Conservation (phyloP, 2,888 invertebrate genomes). For the Habrosyne pyritoides region DNA sequence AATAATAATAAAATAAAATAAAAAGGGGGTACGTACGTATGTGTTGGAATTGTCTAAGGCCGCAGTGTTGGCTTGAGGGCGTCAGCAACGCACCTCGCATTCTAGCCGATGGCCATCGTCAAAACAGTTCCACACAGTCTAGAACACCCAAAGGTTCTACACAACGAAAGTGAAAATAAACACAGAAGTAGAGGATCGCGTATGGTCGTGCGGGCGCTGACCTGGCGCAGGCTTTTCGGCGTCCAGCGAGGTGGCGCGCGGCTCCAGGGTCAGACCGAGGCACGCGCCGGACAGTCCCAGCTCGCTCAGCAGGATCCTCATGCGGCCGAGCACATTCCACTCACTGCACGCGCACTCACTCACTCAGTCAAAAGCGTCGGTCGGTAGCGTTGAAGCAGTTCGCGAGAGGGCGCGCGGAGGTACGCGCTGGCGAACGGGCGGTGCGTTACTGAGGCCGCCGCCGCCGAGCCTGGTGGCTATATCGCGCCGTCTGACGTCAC, state of each 20-base stretch:
- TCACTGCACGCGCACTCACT: slow-evolving; percentile 82
- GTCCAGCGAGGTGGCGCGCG: slow-evolving; percentile 77
- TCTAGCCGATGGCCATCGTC: slow-evolving; percentile 82
- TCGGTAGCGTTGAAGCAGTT: slow-evolving; percentile 57
- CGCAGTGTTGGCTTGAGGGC: slow-evolving; percentile 79
- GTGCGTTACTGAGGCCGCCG: slow-evolving; percentile 84
- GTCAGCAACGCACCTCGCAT: slow-evolving; percentile 83
- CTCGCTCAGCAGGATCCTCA: slow-evolving; percentile 84
- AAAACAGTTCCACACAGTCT: slow-evolving; percentile 80
- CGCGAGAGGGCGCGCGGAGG: slow-evolving; percentile 71
- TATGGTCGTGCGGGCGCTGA: slow-evolving; percentile 79
- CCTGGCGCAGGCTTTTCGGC: slow-evolving; percentile 80
- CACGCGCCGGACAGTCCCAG: slow-evolving; percentile 82
- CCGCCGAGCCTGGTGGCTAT: slow-evolving; percentile 81
- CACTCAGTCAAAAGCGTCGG: slow-evolving; percentile 56
- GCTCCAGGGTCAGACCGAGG: slow-evolving; percentile 82
- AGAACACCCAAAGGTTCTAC: slow-evolving; percentile 80
- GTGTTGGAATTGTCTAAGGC: slow-evolving; percentile 77
- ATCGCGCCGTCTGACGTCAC: slow-evolving; percentile 82
- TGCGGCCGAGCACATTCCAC: slow-evolving; percentile 82
- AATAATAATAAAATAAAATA: slow-evolving; percentile 54
- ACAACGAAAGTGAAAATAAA: slow-evolving; percentile 83
- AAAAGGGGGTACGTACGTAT: slow-evolving; percentile 79
- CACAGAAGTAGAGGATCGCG: slow-evolving; percentile 77
- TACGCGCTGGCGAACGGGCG: slow-evolving; percentile 77